Base-by-base conservation (phyloP, 2,888 invertebrate species). In the Drosophila conformis region DNA sequence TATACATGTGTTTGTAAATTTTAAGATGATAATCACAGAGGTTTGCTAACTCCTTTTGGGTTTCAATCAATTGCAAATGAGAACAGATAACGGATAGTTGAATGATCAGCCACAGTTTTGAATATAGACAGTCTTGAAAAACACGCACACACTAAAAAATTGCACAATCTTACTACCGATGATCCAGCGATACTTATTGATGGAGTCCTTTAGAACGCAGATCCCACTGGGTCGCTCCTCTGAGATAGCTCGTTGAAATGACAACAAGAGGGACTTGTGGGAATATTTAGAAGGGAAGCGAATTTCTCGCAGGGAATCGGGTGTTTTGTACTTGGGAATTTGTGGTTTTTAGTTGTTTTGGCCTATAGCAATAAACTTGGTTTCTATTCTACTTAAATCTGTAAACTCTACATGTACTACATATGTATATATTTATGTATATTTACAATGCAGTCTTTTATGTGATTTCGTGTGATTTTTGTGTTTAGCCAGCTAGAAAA, bases 141-240 rank as follows among this genome's bases (percentile, higher is more conserved):
- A 66, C 80, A 80, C 78, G 78, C 78, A 84, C 73, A 84, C 81
- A 89, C 69, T 66, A 52, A 85, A 66, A 79, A 87, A 75, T 89
- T 71, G 73, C 72, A 87, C 85, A 85, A 83, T 82, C 85, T 90
- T 91, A 88, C 87, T 91, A 91, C 91, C 92, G 91, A 82, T 76
- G 70, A 53, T 83, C 79, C 89, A 73, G 60, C 57, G 66, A 83
- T 90, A 83, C 89, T 83, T 76, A 83, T 46, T 57, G 72, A 49
- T 60, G 75, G 54, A 56, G 63, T 73, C 73, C 82, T 51, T 61
- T 67, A 31, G 18, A 21, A 68, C 66, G 36, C 31, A 29, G 62
- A 49, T 59, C 70, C 73, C 68, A 58, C 53, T 40, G 60, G 59
- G 53, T 53, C 35, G 52, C 49, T 69, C 69, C 71, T 76, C 60